Evolutionary conservation across 2,888 invertebrate species (phyloP), one percentile per base, ranked within the genome.

Genomic region (Leucania comma): DNA sequence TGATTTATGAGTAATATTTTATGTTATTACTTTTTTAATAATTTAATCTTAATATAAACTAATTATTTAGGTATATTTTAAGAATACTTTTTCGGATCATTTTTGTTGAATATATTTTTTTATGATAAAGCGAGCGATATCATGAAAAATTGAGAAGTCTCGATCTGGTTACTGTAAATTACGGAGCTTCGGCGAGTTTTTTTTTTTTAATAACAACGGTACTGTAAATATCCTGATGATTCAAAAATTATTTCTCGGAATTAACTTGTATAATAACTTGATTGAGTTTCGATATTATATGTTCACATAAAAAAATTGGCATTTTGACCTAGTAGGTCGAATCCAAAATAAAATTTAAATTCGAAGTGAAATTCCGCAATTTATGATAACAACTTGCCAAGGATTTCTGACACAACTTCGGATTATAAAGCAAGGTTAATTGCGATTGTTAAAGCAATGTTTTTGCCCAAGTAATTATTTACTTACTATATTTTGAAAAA

Each of bases 391-490:
- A 61, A 63, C 26, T 61, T 64, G 24, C 63, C 57, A 61, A 61
- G 60, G 63, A 79, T 53, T 57, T 74, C 46, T 51, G 62, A 29
- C 50, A 58, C n/a, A 56, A 68, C 56, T 68, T 80, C 1, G 32
- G 56, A 53, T 74, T 79, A 64, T 63, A 51, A 74, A 77, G 42
- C 74, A 51, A 77, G 51, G 68, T 79, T 77, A 60, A 80, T 77
- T 68, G 53, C 32, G 6, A 74, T 35, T 64, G 56, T 72, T 74
- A 74, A 64, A 67, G 29, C 20, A 54, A 61, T 68, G 29, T 60
- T 56, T 48, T 59, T 60, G 57, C 50, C 50, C 32, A 48, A 3
- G 1, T 38, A 48, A 70, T 57, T 77, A 60, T 57, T 57, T 35
- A 70, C 14, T 53, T 58, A 56, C 26, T 10, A 56, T 35, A 53